Evolutionary conservation across 92 coral and sea anemone species (phyloP), one percentile per base, ranked within the genome.

Genomic region (Phenganax marumi): DNA sequence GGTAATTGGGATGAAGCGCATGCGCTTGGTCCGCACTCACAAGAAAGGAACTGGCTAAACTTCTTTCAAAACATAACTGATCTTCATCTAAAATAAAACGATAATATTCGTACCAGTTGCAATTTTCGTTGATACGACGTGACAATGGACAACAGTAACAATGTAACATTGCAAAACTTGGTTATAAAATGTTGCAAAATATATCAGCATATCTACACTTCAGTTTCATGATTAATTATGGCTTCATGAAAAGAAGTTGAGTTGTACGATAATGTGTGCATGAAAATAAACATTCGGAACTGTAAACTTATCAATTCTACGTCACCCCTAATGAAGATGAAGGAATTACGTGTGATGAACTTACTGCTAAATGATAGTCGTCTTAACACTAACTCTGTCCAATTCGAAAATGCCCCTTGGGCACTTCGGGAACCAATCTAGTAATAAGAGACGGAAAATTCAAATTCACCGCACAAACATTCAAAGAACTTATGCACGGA

Each of bases 21-120:
- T 95, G 98, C 14, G 98, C 98, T 63, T 95, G 98, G 52, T 95
- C 98, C 6, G 97, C 98, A 88, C 98, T 95, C 73, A 95, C 89
- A 12, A 95, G 87, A 65, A 95, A 81, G 62, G 98, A 95, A 80
- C 91, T 89, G 49, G 98, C 86, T 49, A 92, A 84, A 23, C 97
- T 91, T 73, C 93, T 92, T 82, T 95, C 98, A 91, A 90, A 92
- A 87, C 92, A 84, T 19, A 91, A 88, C 52, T 80, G 16, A 25
- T 85, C 87, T 57, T 84, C 98, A 63, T 86, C 90, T 91, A 52
- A 43, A 80, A 61, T n/a, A 39, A 81, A 49, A 19, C 10, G 12
- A 79, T 26, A 50, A 33, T 21, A 22, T 56, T 14, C 63, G 63
- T 13, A 56, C 63, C 63, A 56, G 2, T 56, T 8, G 21, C 63